These are phyloP conservation scores for Parazoanthus atlanticus DNA, from an alignment of 92 coral and sea anemone species.

Conservation along the genomic window DNA sequence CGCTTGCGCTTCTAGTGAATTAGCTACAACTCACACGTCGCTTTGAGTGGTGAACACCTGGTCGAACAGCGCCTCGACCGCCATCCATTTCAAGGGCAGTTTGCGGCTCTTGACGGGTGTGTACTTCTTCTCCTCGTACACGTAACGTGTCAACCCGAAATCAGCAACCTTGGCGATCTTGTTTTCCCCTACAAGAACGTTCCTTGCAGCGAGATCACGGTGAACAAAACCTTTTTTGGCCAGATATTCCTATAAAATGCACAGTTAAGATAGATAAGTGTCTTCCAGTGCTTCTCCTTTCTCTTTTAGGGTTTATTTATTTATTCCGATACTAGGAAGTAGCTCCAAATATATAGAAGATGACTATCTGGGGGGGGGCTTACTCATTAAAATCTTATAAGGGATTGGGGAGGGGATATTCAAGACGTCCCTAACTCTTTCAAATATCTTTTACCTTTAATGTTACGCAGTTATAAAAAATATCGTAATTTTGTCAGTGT, in stretches of 20 bases:
- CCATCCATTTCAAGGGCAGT: constrained; percentile 87
- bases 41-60: constrained; percentile 74
- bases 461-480: no score
- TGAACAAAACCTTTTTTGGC: constrained; percentile 79
- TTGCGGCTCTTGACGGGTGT: constrained; percentile 67
- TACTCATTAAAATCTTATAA: no score
- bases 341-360: no score
- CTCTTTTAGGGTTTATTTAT: no score
- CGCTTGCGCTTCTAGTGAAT: no score
- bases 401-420: no score
- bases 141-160: constrained; percentile 83
- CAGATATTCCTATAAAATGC: constrained; percentile 65
- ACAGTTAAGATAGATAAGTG: not conserved
- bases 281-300: no score
- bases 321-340: no score
- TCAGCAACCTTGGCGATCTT: constrained; percentile 86
- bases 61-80: constrained; percentile 83
- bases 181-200: constrained; percentile 78
- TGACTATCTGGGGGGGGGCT: no score
- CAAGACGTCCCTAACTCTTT: no score
- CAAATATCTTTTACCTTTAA: no score
- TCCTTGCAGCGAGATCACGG: constrained; percentile 85
- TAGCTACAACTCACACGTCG: constrained; percentile 68
- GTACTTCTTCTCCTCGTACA: constrained; percentile 71
- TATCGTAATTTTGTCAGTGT: no score